Evolutionary conservation across 2,888 invertebrate species (phyloP).

Genomic region (Coelopa pilipes): DNA sequence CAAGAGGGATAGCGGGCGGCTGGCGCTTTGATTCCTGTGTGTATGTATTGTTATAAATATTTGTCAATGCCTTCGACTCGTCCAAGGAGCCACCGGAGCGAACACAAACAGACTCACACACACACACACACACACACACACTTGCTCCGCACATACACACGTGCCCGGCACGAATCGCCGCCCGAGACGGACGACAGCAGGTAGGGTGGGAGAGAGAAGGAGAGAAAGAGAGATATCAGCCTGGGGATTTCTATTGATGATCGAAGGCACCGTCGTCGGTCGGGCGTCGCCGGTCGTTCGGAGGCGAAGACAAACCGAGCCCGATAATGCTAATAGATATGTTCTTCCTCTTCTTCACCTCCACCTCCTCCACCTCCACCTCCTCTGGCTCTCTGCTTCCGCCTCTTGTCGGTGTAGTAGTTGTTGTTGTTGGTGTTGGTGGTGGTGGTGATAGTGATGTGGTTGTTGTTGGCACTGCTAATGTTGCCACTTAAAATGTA

Average conservation of each 20-base stretch:
- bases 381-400: too few relatives aligned
- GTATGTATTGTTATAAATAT: slow-evolving; percentile 22
- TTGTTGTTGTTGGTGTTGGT: background rate
- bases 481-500: slow-evolving; percentile 27
- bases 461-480: slow-evolving; percentile 6
- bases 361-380: too few relatives aligned
- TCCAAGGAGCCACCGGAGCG: background rate
- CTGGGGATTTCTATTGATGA: slow-evolving; percentile 9
- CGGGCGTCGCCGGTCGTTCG: background rate
- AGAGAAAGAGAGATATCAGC: background rate
- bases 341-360: background rate
- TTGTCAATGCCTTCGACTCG: slow-evolving; percentile 21
- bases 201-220: background rate
- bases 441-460: background rate
- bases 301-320: background rate
- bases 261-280: background rate
- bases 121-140: background rate
- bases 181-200: background rate
- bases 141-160: background rate
- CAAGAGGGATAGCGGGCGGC: background rate
- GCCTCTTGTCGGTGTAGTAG: background rate
- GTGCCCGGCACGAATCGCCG: background rate
- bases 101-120: background rate
- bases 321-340: slow-evolving; percentile 13
- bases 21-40: slow-evolving; percentile 16